Evolutionary conservation across 2,113 vertebrate species (phyloP), one percentile per base, ranked within the genome.

Genomic region (Syrrhaptes paradoxus): DNA sequence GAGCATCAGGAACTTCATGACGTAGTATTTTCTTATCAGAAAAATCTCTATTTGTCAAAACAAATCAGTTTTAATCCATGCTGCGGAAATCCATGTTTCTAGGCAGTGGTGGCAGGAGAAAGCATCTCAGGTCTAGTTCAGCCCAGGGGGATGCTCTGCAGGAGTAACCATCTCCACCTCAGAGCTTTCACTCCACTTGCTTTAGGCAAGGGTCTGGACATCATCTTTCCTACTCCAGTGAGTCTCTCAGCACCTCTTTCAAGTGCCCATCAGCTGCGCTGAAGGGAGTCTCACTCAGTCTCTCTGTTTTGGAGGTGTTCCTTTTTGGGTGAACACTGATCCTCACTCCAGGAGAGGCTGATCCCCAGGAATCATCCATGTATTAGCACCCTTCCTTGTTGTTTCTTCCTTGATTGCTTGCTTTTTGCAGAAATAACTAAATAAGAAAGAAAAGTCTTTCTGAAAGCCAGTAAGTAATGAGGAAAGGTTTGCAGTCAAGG

Each of bases 11-110:
- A 87, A 36, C 84, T 93, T 65, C 66, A 82, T 94, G 91, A 93
- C 45, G 25, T 74, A 87, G 74, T 77, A 48, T 54, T 87, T 95
- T 91, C 78, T 85, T 58, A 46, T 62, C 71, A 92, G 74, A 84
- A 97, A 92, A 85, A 73, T 57, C 45, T 89, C 41, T 85, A 8
- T 94, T 93, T 95, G 74, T 89, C 81, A 87, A 89, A 92, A 87
- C 73, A 90, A 95, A 89, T 89, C 63, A 87, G 14, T 87, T 95
- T 71, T 81, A 87, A 91, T 81, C 65, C 0, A 0, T 34, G 18
- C 65, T 68, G 71, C 0, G 1, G 87, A 82, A 89, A 76, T 91
- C 24, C 6, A 84, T 76, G 28, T 57, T 92, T 59, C 62, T 49
- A 52, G 72, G 70, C 48, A 29, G 66, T 36, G 66, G n/a, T 85